Base-by-base conservation (phyloP, 2,797 vertebrate species). In the Geotrypetes seraphini region DNA sequence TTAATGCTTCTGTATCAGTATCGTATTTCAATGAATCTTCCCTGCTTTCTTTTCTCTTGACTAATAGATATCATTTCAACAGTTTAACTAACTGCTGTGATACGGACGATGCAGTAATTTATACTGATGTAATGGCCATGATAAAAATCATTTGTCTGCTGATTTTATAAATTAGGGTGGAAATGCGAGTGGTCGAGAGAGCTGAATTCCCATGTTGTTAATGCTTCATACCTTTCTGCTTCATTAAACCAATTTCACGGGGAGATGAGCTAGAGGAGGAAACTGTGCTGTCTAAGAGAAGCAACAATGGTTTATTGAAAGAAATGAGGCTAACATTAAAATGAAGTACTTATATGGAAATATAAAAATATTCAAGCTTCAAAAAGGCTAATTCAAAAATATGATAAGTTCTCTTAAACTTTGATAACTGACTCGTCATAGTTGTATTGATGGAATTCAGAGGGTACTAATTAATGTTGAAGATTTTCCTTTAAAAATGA, bases 161-260 rank as follows among this genome's bases (percentile, higher is more conserved):
- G 84, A 78, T 87, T 83, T 92, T 92, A 89, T 90, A 90, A 93
- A 92, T 95, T 87, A 90, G 83, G 79, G 79, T 80, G 78, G 79
- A 91, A 90, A 91, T 90, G 85, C 82, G 84, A 90, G 84, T 79
- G 82, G 57, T 79, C 79, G 76, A 74, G 70, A 82, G 84, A 88
- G 85, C 89, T 89, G 86, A 91, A 91, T 96, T 89, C 83, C 89
- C 87, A 88, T 91, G 87, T 91, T 91, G 89, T 88, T 93, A 91
- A 92, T 93, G 87, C 89, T 84, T 90, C 92, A 94, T 97, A 97
- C 90, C 89, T 96, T 98, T 98, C 90, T 93, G 92, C 89, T 96
- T 97, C 95, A 98, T 98, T 98, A 98, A 97, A 96, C 92, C 93
- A 97, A 97, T 98, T 98, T 98, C 94, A 98, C 87, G 91, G 88